phyloP scores from a whole-genome alignment of 1,140 invertebrate genomes.

The Lasioglossum baleicum region DNA sequence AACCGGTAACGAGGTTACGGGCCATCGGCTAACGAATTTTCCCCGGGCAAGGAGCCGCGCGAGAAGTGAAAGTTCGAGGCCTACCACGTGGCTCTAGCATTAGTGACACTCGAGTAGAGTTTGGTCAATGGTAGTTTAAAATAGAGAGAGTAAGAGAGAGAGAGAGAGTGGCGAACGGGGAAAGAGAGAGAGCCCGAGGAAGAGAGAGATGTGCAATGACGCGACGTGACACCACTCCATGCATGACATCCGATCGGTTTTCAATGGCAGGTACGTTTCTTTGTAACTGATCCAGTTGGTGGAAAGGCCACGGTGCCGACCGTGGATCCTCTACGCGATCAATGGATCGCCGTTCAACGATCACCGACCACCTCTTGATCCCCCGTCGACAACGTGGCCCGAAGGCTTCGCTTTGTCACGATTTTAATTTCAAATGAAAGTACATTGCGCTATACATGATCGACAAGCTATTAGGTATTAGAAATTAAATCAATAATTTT shows the following conservation, averaged over 20 bases:
- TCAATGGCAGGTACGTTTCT: constrained; percentile 50
- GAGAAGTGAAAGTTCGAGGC: constrained; percentile 53
- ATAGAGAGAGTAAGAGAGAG: constrained; percentile 60
- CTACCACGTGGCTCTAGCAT: constrained; percentile 64
- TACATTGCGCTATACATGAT: too few species aligned
- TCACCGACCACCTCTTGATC: too few species aligned
- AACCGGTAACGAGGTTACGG: neutral
- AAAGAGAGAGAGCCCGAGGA: constrained; percentile 7
- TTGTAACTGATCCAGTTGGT: constrained; percentile 13
- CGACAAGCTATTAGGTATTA: too few species aligned
- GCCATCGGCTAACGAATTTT: constrained; percentile 32
- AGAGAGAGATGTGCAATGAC: constrained; percentile 49
- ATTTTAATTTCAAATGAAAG: too few species aligned
- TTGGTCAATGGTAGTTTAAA: constrained; percentile 74
- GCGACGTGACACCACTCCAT: constrained; percentile 54
- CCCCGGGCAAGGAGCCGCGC: constrained; percentile 20
- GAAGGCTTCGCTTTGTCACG: too few species aligned
- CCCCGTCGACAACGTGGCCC: too few species aligned
- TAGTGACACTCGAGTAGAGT: constrained; percentile 73
- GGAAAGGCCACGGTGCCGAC: neutral
- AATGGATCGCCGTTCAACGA: neutral
- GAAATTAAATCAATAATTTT: too few species aligned
- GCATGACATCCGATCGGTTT: constrained; percentile 57
- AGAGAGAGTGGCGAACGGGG: constrained; percentile 6
- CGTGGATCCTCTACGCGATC: neutral